These are phyloP conservation scores for Psylliodes chrysocephalus DNA, from an alignment of 2,888 invertebrate genomes.

Conservation along the genomic window DNA sequence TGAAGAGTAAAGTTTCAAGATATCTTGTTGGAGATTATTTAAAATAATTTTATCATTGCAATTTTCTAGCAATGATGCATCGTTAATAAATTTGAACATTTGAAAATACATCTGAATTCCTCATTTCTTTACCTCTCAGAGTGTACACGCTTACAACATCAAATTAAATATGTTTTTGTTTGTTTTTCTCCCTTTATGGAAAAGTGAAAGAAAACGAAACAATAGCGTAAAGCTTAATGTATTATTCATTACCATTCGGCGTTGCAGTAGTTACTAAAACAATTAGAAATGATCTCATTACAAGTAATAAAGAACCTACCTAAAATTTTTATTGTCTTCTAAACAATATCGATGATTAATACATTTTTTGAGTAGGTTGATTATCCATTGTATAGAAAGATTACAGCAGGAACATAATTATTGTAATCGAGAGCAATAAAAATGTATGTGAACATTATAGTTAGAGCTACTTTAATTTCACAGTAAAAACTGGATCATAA, in stretches of 20 bases:
- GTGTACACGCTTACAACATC: no score
- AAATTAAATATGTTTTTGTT: no score
- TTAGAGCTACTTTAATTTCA: conserved; percentile 8
- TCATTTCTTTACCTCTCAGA: no score
- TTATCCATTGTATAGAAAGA: conserved; percentile 6
- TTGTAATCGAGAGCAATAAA: conserved; percentile 1
- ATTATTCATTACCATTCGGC: not conserved
- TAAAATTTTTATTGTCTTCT: conserved; percentile 11
- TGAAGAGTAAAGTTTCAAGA: no score
- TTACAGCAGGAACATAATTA: conserved; percentile 1
- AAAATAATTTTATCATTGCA: no score
- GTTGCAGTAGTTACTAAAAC: not conserved
- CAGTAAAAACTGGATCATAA: not conserved
- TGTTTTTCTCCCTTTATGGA: no score
- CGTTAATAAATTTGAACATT: no score
- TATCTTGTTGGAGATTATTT: no score
- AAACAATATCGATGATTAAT: conserved; percentile 18
- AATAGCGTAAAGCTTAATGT: not conserved
- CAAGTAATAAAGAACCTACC: conserved; percentile 21
- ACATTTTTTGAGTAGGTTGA: conserved; percentile 20
- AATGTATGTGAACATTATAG: conserved; percentile 1
- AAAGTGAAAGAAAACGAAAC: not conserved
- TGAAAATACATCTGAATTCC: no score
- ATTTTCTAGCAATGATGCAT: no score
- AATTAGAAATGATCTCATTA: conserved; percentile 27